Percentiles rank a stretch among this genome's conserved stretches.
Conservation (phyloP, 2,797 vertebrate species). For the Chrosomus eos region DNA sequence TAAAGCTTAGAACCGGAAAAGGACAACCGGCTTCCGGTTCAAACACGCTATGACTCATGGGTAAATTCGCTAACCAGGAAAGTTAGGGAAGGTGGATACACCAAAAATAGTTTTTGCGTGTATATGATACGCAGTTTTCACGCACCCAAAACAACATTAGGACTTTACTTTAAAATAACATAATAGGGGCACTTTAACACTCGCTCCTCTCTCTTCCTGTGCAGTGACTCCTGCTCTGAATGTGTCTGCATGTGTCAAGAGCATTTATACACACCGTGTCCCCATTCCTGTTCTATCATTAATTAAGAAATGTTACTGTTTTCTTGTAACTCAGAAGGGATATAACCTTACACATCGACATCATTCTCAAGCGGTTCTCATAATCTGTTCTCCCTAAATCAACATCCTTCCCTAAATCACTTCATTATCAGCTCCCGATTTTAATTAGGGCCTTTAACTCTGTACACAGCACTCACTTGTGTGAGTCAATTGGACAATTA, state of each 20-base stretch:
- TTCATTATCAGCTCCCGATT: slow-evolving; percentile 48
- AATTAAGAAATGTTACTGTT: slow-evolving; percentile 47
- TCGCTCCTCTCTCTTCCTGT: neutral
- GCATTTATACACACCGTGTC: neutral
- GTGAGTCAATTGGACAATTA: slow-evolving; percentile 67
- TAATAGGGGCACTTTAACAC: neutral
- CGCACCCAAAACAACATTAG: too few relatives aligned
- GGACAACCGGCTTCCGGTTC: too few relatives aligned
- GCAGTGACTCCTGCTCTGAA: neutral
- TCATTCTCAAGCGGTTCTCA: slow-evolving; percentile 30
- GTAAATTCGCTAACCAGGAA: too few relatives aligned
- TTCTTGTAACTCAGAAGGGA: slow-evolving; percentile 34
- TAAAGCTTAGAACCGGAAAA: too few relatives aligned
- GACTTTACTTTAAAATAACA: too few relatives aligned
- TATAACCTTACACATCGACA: slow-evolving; percentile 35
- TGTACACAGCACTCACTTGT: slow-evolving; percentile 39
- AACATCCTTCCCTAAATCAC: slow-evolving; percentile 43
- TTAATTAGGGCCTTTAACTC: slow-evolving; percentile 59
- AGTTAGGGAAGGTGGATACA: too few relatives aligned
- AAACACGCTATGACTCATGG: too few relatives aligned
- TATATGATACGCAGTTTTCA: too few relatives aligned
- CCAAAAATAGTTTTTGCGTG: too few relatives aligned
- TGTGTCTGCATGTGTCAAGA: slow-evolving; percentile 37
- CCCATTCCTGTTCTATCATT: slow-evolving; percentile 41
- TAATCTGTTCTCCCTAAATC: slow-evolving; percentile 51